Evolutionary conservation across 2,797 vertebrate genomes (phyloP).

Genomic region (Melanogrammus aeglefinus): DNA sequence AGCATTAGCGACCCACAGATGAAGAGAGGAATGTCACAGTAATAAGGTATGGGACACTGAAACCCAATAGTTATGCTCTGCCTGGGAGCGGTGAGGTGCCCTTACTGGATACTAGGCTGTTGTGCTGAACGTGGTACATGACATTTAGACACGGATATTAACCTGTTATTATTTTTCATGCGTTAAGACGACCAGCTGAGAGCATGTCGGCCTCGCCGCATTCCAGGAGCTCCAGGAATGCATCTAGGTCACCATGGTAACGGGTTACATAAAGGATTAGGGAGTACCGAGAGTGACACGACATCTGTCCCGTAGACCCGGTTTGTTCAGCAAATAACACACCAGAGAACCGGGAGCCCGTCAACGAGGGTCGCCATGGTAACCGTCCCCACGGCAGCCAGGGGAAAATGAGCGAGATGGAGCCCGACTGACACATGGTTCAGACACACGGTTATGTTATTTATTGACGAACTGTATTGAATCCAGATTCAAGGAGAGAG

Average conservation of each 20-base stretch:
- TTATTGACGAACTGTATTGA: neutral
- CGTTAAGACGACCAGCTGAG: neutral
- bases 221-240: neutral
- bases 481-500: no score
- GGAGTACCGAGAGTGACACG: constrained; percentile 33
- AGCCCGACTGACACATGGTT: neutral
- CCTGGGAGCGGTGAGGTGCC: no score
- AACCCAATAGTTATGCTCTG: no score
- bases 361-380: constrained; percentile 13
- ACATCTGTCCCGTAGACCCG: constrained; percentile 46
- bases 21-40: no score
- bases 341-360: constrained; percentile 34
- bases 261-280: constrained; percentile 62
- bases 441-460: neutral
- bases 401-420: neutral
- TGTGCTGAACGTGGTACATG: neutral
- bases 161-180: neutral
- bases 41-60: no score
- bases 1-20: no score
- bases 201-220: neutral
- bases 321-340: constrained; percentile 17
- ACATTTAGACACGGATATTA: neutral
- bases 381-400: constrained; percentile 3
- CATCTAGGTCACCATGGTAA: constrained; percentile 26
- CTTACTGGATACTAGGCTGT: no score